phyloP scores from a whole-genome alignment of 2,888 invertebrate genomes.

The Himalopsyche kuldschensis region DNA sequence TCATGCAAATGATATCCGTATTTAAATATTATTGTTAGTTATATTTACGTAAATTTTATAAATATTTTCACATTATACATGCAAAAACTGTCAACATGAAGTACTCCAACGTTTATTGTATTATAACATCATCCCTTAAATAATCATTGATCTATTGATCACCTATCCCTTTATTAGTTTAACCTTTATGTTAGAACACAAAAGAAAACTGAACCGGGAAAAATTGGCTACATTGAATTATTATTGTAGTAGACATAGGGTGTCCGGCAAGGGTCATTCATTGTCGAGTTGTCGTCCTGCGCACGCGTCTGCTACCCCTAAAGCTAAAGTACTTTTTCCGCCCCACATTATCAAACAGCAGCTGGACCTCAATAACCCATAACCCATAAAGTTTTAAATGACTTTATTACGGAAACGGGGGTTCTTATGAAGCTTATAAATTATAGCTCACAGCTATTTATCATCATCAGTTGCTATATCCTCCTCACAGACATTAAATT shows the following conservation, averaged over 20 bases:
- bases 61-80: not conserved
- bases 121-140: not conserved
- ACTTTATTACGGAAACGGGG: constrained; percentile 25
- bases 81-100: not conserved
- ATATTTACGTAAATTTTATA: not conserved
- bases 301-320: not conserved
- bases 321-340: not conserved
- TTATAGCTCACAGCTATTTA: not conserved
- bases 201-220: not conserved
- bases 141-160: not conserved
- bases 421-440: not conserved
- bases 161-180: constrained; percentile 9
- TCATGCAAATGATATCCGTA: not conserved
- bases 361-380: constrained; percentile 16
- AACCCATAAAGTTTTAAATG: constrained; percentile 21
- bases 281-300: not conserved
- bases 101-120: not conserved
- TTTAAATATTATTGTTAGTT: not conserved
- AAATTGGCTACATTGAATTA: not conserved
- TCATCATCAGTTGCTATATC: not conserved
- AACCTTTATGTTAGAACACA: not conserved
- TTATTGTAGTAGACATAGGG: not conserved
- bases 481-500: no score
- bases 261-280: not conserved
- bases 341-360: constrained; percentile 6